Percentiles rank a stretch among this genome's conserved stretches.
Evolutionary conservation across 2,888 invertebrate species (phyloP).

Genomic region (Chloromyia formosa): DNA sequence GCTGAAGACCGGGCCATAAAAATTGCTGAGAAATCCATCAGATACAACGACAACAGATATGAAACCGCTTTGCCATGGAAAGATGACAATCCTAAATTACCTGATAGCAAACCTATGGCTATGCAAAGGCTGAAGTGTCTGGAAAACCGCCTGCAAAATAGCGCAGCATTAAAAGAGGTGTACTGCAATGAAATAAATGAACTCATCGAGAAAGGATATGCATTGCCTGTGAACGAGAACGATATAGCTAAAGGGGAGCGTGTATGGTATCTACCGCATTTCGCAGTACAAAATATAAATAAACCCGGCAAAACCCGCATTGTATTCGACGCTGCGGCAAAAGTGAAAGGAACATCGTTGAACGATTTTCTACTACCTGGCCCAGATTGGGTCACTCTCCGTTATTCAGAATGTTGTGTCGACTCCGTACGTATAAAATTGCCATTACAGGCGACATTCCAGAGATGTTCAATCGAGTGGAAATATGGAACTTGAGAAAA

Average conservation of each 20-base stretch:
- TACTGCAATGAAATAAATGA: neutral
- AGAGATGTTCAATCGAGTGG: conserved; percentile 14
- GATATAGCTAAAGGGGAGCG: neutral
- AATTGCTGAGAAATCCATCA: conserved; percentile 3
- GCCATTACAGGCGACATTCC: neutral
- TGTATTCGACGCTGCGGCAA: neutral
- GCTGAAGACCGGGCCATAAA: neutral
- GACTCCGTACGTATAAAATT: neutral
- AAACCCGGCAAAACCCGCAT: neutral
- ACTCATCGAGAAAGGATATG: conserved; percentile 11
- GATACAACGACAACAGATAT: neutral
- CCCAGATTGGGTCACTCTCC: neutral
- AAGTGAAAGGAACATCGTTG: conserved; percentile 1
- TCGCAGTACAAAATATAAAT: neutral
- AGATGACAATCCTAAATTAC: neutral
- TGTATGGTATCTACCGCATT: neutral
- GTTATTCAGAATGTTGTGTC: neutral
- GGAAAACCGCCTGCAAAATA: neutral
- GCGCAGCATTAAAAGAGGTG: neutral
- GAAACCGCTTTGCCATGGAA: conserved; percentile 8
- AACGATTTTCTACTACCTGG: neutral
- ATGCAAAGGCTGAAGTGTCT: neutral
- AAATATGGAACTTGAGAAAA: neutral
- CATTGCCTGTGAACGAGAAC: neutral
- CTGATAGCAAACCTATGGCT: neutral